Conservation (phyloP, 2,113 vertebrate genomes). For the Myotis lucifugus region DNA sequence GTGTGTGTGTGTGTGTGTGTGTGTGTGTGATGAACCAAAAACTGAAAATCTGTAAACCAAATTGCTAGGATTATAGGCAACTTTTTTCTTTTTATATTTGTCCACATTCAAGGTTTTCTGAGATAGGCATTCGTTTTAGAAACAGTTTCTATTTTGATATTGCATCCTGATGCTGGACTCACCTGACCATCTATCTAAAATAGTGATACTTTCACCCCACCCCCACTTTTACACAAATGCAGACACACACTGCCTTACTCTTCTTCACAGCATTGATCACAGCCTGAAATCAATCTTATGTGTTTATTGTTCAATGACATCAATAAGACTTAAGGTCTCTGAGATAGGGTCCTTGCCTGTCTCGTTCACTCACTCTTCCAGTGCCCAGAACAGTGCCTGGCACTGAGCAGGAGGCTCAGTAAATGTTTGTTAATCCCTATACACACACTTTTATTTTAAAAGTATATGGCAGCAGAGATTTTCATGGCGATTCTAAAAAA, state of each 20-base stretch:
- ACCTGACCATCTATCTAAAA: neutral
- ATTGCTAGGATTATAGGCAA: neutral
- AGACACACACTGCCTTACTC: neutral
- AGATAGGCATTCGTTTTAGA: constrained; percentile 10
- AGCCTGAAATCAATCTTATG: neutral
- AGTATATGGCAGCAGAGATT: neutral
- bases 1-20: neutral
- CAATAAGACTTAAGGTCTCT: neutral
- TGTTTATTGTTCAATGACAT: neutral
- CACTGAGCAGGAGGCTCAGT: neutral
- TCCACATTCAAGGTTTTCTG: neutral
- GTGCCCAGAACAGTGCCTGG: neutral
- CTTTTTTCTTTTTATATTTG: constrained; percentile 28
- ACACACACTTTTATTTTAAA: constrained; percentile 2
- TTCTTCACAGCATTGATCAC: neutral
- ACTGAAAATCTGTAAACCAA: neutral
- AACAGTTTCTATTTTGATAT: neutral
- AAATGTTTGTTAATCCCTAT: neutral
- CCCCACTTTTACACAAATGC: neutral
- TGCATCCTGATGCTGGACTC: neutral
- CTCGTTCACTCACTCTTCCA: neutral
- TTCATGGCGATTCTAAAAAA: neutral
- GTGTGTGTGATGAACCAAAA: neutral
- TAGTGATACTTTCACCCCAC: neutral
- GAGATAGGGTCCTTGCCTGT: neutral